These are phyloP conservation scores for Vireo altiloquus DNA, from an alignment of 2,113 vertebrate species.

Conservation along the genomic window DNA sequence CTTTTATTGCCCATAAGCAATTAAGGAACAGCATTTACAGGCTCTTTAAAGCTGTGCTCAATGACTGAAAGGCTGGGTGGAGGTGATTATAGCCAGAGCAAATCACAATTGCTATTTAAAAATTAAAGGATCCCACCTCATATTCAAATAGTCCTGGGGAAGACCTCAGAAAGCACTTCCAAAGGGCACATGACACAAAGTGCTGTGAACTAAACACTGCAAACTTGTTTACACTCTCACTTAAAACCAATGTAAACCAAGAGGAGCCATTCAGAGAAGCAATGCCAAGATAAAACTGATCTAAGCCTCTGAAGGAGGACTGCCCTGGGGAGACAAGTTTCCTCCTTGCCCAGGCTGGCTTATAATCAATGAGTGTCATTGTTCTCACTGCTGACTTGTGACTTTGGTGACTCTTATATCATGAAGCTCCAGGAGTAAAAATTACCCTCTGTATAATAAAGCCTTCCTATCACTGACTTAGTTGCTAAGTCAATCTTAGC, in stretches of 20 bases:
- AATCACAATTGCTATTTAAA: not conserved
- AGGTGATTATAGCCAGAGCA: not conserved
- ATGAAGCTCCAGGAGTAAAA: not conserved
- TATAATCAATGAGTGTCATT: not conserved
- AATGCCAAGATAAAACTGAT: not conserved
- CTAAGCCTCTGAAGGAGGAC: not conserved
- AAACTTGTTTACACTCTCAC: not conserved
- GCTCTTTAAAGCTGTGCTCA: not conserved
- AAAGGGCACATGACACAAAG: not conserved
- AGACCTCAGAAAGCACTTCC: not conserved
- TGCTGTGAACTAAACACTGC: not conserved
- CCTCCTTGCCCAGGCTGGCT: fast-evolving
- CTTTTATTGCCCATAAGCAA: slow-evolving; percentile 11
- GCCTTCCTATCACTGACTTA: not conserved
- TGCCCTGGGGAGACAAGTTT: not conserved
- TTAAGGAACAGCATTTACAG: not conserved
- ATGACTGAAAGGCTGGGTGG: not conserved
- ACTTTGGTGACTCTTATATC: not conserved
- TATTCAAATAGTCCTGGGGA: not conserved
- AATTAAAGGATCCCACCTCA: not conserved
- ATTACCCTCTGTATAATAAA: not conserved
- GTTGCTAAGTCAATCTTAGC: not conserved
- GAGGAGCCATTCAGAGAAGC: not conserved
- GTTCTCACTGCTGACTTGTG: not conserved
- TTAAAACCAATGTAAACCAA: not conserved